Base-by-base conservation (phyloP, 2,797 vertebrate genomes). In the Garrulus glandarius region DNA sequence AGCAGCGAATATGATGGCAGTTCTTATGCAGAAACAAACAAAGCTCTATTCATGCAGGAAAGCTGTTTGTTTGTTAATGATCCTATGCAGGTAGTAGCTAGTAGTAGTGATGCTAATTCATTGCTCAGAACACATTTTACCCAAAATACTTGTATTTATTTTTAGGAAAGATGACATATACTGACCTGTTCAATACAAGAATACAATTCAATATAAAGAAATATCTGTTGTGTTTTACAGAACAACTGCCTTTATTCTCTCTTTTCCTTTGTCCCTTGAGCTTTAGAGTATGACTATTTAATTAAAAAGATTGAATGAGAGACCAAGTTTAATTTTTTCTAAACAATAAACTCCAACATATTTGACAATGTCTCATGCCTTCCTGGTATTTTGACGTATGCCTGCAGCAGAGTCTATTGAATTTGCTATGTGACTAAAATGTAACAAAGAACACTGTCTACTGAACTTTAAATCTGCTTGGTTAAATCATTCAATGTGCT, bases 391-490 rank as follows among this genome's bases (percentile, higher is more conserved):
- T 96, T 96, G 96, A 97, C 87, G 79, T 96, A 93, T 3, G 96
- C 96, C 96, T 95, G 96, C 95, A 97, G 97, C 97, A 96, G 95
- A 96, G 90, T 95, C 97, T 97, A 98, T 97, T 97, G 97, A 97
- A 97, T 96, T 96, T 97, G 94, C 82, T 80, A 95, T 95, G 94
- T 97, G 97, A 97, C 97, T 97, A 96, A 97, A 96, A 97, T 96
- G 91, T 97, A 96, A 97, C 97, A 97, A 97, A 98, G 96, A 96
- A 91, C 92, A 79, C 95, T 97, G 94, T 97, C 97, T 96, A 79
- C 96, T 96, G 96, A 97, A 95, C 96, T 96, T 96, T 95, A 95
- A 95, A 96, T 96, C 95, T 97, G 93, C 95, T 96, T 91, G 95
- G 95, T 96, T 96, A 96, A 97, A 97, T 94, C 95, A 91, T 85